Conservation (phyloP, 2,113 vertebrate species). For the Syngnathus typhle region DNA sequence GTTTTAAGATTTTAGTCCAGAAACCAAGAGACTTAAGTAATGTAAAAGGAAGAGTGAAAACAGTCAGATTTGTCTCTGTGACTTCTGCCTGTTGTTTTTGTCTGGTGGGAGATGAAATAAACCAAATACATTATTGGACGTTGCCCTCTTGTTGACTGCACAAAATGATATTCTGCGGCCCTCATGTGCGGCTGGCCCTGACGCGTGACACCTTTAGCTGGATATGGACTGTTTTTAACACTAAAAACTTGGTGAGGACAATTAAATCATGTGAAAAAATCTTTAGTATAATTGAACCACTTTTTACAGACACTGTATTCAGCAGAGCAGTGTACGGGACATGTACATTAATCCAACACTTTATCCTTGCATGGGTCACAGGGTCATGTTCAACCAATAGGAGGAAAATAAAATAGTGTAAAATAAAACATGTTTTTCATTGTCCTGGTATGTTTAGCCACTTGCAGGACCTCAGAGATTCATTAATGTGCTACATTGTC, state of each 20-base stretch:
- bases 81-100: constrained; percentile 54
- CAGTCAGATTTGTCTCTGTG: constrained; percentile 69
- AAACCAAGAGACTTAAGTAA: constrained; percentile 44
- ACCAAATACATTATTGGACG: constrained; percentile 64
- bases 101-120: constrained; percentile 70
- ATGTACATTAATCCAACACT: no score
- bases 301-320: no score
- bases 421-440: neutral
- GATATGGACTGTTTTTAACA: no score
- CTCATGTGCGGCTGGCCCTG: no score
- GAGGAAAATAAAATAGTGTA: no score
- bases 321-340: no score
- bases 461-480: neutral
- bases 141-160: neutral
- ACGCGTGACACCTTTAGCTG: no score
- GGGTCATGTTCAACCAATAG: no score
- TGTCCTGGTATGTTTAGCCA: neutral
- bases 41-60: constrained; percentile 37
- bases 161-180: neutral
- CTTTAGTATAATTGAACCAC: no score
- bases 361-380: no score
- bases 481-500: neutral
- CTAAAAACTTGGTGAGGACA: no score
- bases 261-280: no score
- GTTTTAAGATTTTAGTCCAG: constrained; percentile 71